These are phyloP conservation scores for Drymonia ruficornis DNA, from an alignment of 2,888 invertebrate species.

Conservation along the genomic window DNA sequence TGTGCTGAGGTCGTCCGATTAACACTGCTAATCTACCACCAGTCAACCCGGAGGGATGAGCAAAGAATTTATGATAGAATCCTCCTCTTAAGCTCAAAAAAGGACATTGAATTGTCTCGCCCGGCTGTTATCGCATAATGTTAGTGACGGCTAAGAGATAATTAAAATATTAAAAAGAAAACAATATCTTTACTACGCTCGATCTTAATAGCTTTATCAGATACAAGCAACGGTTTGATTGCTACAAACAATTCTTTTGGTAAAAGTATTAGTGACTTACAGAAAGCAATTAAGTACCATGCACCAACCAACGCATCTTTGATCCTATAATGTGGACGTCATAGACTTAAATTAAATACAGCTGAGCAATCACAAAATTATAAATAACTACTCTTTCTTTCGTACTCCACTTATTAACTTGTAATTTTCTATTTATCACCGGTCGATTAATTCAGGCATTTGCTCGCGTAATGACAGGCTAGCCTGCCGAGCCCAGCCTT, in stretches of 20 bases:
- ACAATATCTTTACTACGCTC: not conserved
- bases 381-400: not conserved
- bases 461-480: slow-evolving; percentile 15
- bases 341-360: too few relatives aligned
- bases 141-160: too few relatives aligned
- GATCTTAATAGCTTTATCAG: too few relatives aligned
- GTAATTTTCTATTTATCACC: not conserved
- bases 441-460: slow-evolving; percentile 10
- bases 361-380: not conserved
- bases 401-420: not conserved
- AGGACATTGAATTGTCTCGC: not conserved
- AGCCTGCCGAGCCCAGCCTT: slow-evolving; percentile 41
- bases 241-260: too few relatives aligned
- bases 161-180: too few relatives aligned
- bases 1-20: slow-evolving; percentile 7
- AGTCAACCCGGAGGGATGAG: not conserved
- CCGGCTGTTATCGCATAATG: not conserved
- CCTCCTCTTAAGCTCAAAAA: not conserved
- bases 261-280: too few relatives aligned
- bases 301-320: too few relatives aligned
- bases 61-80: not conserved
- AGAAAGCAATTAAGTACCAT: too few relatives aligned
- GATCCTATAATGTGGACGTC: too few relatives aligned
- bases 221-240: too few relatives aligned
- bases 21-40: slow-evolving; percentile 13